Evolutionary conservation across 2,888 invertebrate species (phyloP), one percentile per base, ranked within the genome.

Genomic region (Spodoptera littoralis): DNA sequence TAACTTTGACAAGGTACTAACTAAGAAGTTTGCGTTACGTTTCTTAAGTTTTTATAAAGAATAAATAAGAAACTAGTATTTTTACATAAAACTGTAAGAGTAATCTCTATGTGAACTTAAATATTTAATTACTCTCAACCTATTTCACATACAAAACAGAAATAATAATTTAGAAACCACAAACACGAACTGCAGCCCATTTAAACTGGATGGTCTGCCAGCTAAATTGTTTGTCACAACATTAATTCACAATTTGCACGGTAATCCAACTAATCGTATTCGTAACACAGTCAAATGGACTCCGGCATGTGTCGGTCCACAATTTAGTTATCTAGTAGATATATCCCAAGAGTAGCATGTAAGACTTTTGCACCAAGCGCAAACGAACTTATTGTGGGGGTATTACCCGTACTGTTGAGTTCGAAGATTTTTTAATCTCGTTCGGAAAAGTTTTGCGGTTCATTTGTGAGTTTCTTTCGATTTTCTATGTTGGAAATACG

Each of bases 171-270:
- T 70, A 45, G 45, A 46, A 54, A 54, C 57, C 57, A 45, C 63
- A 58, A 69, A 69, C 58, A 58, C 47, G 43, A 68, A 74, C 22
- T 46, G 18, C 51, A 48, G 47, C 44, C 57, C 57, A 55, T 67
- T 74, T 55, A 52, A 69, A 52, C 48, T 52, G 43, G 41, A 49
- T 44, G 27, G 45, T 43, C 13, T 44, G 6, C 47, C 27, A 41
- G 51, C 48, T 74, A 59, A 74, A 71, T 74, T 71, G 63, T 53
- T 74, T 74, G 70, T 56, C 75, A 63, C 75, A 49, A 70, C 70
- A 75, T 70, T 64, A 74, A 64, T 71, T 71, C 63, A 69, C 63
- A 62, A 74, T 74, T 74, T 69, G 58, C 51, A 49, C 43, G 30
- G 58, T 69, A 56, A 70, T 59, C 56, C 46, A 54, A 75, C 65